Evolutionary conservation across 2,113 vertebrate genomes (phyloP).

Genomic region (Todiramphus saurophagus): DNA sequence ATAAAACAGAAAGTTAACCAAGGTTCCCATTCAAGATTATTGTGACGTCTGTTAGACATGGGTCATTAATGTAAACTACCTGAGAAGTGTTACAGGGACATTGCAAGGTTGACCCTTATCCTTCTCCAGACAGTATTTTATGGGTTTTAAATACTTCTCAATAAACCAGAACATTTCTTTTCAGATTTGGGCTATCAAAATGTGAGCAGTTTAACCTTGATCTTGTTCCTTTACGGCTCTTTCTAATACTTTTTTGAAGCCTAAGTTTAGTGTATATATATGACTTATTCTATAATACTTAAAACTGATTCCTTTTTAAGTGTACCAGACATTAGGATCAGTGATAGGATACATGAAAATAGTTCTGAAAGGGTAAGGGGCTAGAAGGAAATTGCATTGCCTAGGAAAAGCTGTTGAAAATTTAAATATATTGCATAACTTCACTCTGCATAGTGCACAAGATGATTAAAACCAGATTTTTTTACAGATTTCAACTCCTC

Average conservation of each 20-base stretch:
- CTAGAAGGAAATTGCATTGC: background rate
- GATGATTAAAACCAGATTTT: background rate
- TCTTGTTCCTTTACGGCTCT: background rate
- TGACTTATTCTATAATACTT: background rate
- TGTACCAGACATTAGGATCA: background rate
- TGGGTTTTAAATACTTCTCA: background rate
- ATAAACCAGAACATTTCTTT: slow-evolving; percentile 44
- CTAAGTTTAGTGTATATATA: background rate
- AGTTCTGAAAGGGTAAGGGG: background rate
- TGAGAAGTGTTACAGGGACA: background rate
- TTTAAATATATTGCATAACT: background rate
- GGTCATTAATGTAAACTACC: slow-evolving; percentile 31
- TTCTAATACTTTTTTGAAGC: background rate
- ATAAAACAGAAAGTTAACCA: slow-evolving; percentile 43
- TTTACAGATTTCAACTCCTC: background rate
- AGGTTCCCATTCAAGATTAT: slow-evolving; percentile 18
- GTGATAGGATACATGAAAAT: background rate
- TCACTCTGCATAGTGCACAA: background rate
- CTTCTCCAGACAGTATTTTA: background rate
- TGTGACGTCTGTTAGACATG: slow-evolving; percentile 32
- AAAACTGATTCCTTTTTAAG: background rate
- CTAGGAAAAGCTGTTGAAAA: background rate
- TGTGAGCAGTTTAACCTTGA: background rate
- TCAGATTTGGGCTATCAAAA: background rate
- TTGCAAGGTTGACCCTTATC: background rate